These are phyloP conservation scores for Umimayanthus chanpuru DNA, from an alignment of 92 coral and sea anemone genomes.

Conservation along the genomic window DNA sequence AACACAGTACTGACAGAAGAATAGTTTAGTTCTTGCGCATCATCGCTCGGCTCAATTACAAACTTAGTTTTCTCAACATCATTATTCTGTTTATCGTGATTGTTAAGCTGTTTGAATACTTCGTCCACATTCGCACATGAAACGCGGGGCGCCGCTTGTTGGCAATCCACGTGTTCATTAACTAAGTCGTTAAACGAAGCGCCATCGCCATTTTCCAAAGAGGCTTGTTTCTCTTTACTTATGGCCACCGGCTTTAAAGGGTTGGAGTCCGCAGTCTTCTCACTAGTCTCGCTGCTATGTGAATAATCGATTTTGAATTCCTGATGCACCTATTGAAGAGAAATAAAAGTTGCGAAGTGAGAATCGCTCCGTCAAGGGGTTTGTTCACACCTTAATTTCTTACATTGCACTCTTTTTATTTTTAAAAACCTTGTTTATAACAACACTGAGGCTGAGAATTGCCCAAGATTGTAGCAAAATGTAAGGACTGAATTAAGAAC, in stretches of 20 bases:
- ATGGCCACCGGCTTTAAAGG: background rate
- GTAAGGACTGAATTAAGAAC: too few relatives aligned
- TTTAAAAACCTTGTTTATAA: too few relatives aligned
- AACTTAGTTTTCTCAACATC: background rate
- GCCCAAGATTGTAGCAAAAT: too few relatives aligned
- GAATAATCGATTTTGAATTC: background rate
- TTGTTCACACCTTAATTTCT: background rate
- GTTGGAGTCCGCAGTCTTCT: background rate
- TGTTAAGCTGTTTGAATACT: constrained; percentile 1
- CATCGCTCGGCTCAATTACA: background rate
- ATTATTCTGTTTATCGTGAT: background rate
- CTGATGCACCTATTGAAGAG: constrained; percentile 13
- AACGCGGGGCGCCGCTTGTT: background rate
- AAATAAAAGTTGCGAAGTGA: background rate
- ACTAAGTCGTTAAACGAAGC: background rate
- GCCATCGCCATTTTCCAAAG: constrained; percentile 19
- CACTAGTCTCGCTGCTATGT: background rate
- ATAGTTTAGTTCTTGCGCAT: background rate
- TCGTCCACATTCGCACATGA: constrained; percentile 12
- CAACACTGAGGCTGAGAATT: too few relatives aligned
- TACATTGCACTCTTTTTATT: too few relatives aligned
- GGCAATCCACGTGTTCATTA: background rate
- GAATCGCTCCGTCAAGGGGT: background rate
- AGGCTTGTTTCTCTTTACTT: background rate
- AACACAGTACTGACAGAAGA: background rate